These are phyloP conservation scores for Caenorhabditis drosophilae DNA, from an alignment of 2,888 invertebrate species.

Conservation along the genomic window DNA sequence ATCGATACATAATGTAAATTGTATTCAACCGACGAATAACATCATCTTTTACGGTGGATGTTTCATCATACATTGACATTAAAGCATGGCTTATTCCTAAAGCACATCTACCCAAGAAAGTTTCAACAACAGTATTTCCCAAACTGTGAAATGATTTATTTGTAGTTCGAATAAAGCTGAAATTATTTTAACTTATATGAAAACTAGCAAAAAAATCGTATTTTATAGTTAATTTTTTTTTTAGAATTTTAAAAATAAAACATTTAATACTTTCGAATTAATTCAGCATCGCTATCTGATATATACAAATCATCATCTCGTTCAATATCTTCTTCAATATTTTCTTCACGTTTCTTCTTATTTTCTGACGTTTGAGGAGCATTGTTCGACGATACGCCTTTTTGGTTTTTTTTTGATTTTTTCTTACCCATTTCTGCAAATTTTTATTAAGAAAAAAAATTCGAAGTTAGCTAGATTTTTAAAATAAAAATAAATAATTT, in stretches of 20 bases:
- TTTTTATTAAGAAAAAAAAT: slow-evolving; percentile 6
- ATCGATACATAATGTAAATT: slow-evolving; percentile 40
- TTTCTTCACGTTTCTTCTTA: slow-evolving; percentile 18
- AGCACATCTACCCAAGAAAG: slow-evolving; percentile 20
- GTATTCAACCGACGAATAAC: slow-evolving; percentile 42
- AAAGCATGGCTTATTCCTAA: slow-evolving; percentile 28
- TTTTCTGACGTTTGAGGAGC: slow-evolving; percentile 2
- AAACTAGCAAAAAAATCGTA: too few relatives aligned
- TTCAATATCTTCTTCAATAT: slow-evolving; percentile 25
- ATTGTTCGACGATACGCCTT: slow-evolving; percentile 4
- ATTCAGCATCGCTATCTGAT: slow-evolving; percentile 16
- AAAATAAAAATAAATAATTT: background rate
- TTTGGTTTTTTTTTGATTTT: slow-evolving; percentile 12
- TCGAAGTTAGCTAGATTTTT: background rate
- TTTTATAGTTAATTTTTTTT: too few relatives aligned
- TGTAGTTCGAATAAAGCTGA: slow-evolving; percentile 32
- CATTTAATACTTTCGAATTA: slow-evolving; percentile 17
- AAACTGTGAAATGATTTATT: slow-evolving; percentile 32
- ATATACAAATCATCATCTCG: slow-evolving; percentile 33
- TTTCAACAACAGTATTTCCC: slow-evolving; percentile 22
- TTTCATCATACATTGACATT: slow-evolving; percentile 27
- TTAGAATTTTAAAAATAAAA: background rate
- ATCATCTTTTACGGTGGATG: slow-evolving; percentile 18
- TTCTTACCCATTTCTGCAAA: slow-evolving; percentile 24
- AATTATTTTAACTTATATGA: too few relatives aligned